Percentiles rank a stretch among this genome's conserved stretches.
phyloP scores from a whole-genome alignment of 2,113 vertebrate species.

The Mesembrinibis cayennensis region DNA sequence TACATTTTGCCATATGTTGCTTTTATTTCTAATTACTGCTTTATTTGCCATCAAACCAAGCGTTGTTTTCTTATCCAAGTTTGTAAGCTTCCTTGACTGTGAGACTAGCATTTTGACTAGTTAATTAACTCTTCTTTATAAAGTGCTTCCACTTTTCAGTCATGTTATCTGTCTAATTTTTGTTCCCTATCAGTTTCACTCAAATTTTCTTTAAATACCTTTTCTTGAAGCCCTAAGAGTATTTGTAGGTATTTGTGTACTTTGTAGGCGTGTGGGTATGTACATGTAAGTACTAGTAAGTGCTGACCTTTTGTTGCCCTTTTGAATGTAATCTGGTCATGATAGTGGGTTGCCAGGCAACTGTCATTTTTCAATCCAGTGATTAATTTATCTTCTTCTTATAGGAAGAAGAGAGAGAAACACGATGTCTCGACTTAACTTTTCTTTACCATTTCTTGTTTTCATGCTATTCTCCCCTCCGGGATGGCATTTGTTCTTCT shows the following conservation, averaged over 20 bases:
- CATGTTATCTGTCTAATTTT: not conserved
- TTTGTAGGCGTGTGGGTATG: not conserved
- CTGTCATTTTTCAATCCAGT: not conserved
- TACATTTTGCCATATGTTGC: not conserved
- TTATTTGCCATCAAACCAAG: not conserved
- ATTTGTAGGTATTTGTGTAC: not conserved
- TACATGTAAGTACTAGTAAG: not conserved
- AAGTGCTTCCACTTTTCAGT: not conserved
- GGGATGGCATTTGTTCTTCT: not conserved
- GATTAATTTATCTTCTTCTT: not conserved
- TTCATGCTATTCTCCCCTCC: not conserved
- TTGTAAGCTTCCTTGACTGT: not conserved
- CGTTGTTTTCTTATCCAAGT: not conserved
- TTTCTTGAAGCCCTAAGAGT: not conserved
- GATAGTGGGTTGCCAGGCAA: slow-evolving; percentile 1
- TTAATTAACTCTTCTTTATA: not conserved
- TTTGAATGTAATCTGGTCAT: not conserved
- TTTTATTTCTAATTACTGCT: slow-evolving; percentile 37
- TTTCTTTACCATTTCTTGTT: not conserved
- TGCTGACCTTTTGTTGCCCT: not conserved
- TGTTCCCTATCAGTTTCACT: not conserved
- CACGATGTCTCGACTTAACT: not conserved
- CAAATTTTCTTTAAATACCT: not conserved
- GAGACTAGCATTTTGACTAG: not conserved
- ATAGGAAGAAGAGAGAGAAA: not conserved